Evolutionary conservation across 2,113 vertebrate species (phyloP).

Genomic region (Butastur rufipennis): DNA sequence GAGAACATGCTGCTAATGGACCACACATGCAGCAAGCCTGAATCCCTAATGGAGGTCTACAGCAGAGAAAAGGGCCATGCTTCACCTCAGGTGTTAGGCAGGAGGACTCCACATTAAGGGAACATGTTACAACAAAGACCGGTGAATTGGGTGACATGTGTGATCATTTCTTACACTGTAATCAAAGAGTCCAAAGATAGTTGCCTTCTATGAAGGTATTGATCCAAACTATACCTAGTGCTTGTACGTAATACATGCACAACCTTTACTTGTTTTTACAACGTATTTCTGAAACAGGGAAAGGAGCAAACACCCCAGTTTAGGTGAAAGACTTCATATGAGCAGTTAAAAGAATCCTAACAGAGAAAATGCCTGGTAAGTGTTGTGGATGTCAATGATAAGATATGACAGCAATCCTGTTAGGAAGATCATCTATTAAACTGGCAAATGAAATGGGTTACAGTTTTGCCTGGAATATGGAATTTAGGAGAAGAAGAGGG

Average conservation of each 20-base stretch:
- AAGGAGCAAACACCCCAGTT: not conserved
- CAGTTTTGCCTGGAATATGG: not conserved
- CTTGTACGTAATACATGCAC: not conserved
- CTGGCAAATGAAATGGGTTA: not conserved
- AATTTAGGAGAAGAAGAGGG: not conserved
- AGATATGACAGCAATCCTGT: not conserved
- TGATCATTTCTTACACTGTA: not conserved
- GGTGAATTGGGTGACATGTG: not conserved
- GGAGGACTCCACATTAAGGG: not conserved
- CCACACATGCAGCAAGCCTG: fast-evolving
- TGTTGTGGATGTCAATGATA: not conserved
- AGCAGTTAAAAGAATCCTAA: not conserved
- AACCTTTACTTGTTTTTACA: not conserved
- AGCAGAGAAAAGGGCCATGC: not conserved
- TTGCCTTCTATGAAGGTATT: not conserved
- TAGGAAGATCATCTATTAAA: not conserved
- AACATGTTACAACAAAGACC: not conserved
- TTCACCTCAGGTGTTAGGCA: not conserved
- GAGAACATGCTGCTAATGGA: not conserved
- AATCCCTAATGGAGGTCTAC: not conserved
- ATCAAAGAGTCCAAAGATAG: not conserved
- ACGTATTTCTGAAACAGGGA: fast-evolving
- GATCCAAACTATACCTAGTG: not conserved
- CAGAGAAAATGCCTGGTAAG: not conserved
- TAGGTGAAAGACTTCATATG: not conserved